A percentile compares a stretch with the other conserved stretches of the same genome.
These are phyloP conservation scores for Pontoporia blainvillei DNA, from an alignment of 2,113 vertebrate species.

Conservation along the genomic window DNA sequence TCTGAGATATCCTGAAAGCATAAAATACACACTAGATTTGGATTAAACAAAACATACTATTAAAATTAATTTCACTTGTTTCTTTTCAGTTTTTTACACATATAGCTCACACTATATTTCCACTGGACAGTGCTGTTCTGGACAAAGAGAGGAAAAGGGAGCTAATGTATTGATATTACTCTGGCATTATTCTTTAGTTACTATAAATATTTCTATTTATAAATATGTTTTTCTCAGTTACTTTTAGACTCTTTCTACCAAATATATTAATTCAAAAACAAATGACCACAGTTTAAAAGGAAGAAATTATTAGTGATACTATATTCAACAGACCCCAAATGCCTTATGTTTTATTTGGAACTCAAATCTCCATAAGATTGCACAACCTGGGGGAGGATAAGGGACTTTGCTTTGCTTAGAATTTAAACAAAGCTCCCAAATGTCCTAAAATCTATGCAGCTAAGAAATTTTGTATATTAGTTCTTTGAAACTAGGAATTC, in stretches of 20 bases:
- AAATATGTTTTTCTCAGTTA: not conserved
- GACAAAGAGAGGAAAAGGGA: not conserved
- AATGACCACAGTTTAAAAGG: not conserved
- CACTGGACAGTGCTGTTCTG: not conserved
- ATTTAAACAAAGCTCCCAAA: conserved; percentile 26
- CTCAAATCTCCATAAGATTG: not conserved
- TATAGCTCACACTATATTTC: not conserved
- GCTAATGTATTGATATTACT: not conserved
- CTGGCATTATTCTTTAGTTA: not conserved
- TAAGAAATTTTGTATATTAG: not conserved
- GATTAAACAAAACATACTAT: not conserved
- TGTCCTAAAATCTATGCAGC: not conserved
- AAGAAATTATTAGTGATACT: not conserved
- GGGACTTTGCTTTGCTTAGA: conserved; percentile 22
- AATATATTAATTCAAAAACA: conserved; percentile 10
- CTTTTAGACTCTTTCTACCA: conserved; percentile 9
- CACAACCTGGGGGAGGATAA: conserved; percentile 22
- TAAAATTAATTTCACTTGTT: not conserved
- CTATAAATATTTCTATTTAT: conserved; percentile 16
- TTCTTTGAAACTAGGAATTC: not conserved
- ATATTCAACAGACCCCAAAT: not conserved
- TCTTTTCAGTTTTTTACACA: not conserved
- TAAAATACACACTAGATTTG: not conserved
- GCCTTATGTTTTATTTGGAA: conserved; percentile 31
- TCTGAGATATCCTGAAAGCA: not conserved